Conservation (phyloP, 2,113 vertebrate genomes). For the Tychaedon coryphoeus region DNA sequence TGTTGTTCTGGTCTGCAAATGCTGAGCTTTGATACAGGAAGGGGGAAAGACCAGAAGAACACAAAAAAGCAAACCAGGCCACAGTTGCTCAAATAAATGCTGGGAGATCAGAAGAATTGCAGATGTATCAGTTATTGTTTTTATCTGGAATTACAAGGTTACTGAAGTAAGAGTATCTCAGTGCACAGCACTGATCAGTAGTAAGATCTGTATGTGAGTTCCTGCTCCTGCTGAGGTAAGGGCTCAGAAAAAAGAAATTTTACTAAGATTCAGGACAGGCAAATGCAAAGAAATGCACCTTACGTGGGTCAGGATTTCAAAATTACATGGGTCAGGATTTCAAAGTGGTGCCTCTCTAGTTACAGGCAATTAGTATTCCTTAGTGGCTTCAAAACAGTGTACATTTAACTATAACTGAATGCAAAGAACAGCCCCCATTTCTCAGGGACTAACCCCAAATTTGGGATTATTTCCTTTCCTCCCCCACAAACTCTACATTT, state of each 20-base stretch:
- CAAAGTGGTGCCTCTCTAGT: neutral
- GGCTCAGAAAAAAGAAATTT: neutral
- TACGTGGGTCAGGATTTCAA: neutral
- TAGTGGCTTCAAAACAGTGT: neutral
- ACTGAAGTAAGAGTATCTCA: neutral
- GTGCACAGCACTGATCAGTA: neutral
- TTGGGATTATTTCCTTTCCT: neutral
- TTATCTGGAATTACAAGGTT: neutral
- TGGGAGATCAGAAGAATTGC: neutral
- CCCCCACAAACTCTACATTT: neutral
- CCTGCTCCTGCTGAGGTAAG: neutral
- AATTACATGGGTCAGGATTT: no score
- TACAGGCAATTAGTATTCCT: neutral
- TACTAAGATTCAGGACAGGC: neutral
- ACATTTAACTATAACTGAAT: neutral
- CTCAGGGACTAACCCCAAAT: neutral
- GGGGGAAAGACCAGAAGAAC: neutral
- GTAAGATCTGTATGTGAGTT: no score
- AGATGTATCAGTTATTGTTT: neutral
- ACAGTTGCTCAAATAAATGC: neutral
- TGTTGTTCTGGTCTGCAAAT: neutral
- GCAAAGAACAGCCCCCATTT: neutral
- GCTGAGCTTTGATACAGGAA: constrained; percentile 27
- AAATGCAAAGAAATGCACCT: neutral
- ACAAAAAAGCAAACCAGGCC: neutral